Evolutionary conservation across 2,888 invertebrate species (phyloP).

Genomic region (Allacma fusca): DNA sequence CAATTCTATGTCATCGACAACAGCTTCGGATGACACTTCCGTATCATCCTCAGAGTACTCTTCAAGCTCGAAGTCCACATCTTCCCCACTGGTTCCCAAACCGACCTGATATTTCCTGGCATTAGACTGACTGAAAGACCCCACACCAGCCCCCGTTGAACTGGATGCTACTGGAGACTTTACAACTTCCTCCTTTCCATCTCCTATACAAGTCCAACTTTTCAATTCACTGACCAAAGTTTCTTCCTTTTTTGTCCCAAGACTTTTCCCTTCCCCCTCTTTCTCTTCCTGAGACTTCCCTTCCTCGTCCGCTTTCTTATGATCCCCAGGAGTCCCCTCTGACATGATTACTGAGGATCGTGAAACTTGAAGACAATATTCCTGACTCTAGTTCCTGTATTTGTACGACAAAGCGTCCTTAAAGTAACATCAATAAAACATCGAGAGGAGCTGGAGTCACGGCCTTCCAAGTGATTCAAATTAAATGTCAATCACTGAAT

Average conservation of each 20-base stretch:
- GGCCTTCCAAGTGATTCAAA: neutral
- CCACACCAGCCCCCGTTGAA: neutral
- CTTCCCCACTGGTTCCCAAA: neutral
- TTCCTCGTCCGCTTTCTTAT: neutral
- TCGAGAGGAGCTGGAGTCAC: too few species aligned
- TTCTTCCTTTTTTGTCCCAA: conserved; percentile 1
- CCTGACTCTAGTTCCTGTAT: neutral
- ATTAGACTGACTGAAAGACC: neutral
- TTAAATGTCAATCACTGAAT: conserved; percentile 5
- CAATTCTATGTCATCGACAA: conserved; percentile 61
- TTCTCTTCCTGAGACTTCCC: conserved; percentile 4
- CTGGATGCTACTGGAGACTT: conserved; percentile 13
- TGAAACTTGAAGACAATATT: neutral
- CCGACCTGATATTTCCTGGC: conserved; percentile 32
- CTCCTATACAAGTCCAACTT: conserved; percentile 5
- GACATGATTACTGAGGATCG: neutral
- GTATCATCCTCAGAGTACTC: conserved; percentile 54
- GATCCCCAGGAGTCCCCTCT: neutral
- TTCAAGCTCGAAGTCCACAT: conserved; percentile 34
- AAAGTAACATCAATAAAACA: too few species aligned
- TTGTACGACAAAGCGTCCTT: neutral
- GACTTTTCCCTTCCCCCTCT: conserved; percentile 16
- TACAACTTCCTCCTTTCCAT: neutral
- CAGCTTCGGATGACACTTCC: conserved; percentile 59
- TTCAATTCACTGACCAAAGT: conserved; percentile 17